These are phyloP conservation scores for Uropetala carovei DNA, from an alignment of 2,888 invertebrate species.

Conservation along the genomic window DNA sequence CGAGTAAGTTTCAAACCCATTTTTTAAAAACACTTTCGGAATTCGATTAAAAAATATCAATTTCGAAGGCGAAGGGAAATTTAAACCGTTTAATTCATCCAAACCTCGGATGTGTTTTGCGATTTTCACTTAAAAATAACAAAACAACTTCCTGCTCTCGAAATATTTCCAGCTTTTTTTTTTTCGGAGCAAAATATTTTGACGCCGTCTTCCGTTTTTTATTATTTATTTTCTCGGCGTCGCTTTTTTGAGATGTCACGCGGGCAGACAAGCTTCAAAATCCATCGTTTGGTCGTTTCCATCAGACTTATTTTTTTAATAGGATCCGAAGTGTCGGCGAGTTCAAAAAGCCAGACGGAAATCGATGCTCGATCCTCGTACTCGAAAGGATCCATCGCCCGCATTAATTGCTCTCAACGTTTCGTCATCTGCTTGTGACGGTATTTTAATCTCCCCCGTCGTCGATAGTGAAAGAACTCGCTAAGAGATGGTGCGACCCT, in stretches of 20 bases:
- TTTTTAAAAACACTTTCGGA: too few relatives aligned
- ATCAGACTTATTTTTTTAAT: neutral
- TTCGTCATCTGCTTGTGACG: constrained; percentile 57
- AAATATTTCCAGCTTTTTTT: too few relatives aligned
- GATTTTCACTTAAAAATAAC: too few relatives aligned
- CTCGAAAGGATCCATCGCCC: constrained; percentile 32
- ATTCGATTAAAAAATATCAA: too few relatives aligned
- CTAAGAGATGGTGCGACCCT: neutral
- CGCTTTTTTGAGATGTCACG: too few relatives aligned
- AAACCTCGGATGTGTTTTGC: too few relatives aligned
- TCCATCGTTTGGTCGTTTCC: neutral
- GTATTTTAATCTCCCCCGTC: constrained; percentile 42
- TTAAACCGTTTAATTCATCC: too few relatives aligned
- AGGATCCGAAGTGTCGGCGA: neutral
- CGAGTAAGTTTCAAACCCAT: too few relatives aligned
- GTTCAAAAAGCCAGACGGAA: neutral
- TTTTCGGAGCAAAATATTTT: too few relatives aligned
- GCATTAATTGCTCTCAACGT: constrained; percentile 36
- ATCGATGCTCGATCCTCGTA: neutral
- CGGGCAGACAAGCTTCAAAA: neutral
- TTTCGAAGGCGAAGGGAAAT: too few relatives aligned
- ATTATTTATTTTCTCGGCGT: neutral
- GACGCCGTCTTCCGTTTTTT: neutral
- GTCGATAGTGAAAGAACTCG: constrained; percentile 9
- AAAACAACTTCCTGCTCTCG: too few relatives aligned